phyloP scores from a whole-genome alignment of 2,888 invertebrate genomes.

The Orgyia antiqua region DNA sequence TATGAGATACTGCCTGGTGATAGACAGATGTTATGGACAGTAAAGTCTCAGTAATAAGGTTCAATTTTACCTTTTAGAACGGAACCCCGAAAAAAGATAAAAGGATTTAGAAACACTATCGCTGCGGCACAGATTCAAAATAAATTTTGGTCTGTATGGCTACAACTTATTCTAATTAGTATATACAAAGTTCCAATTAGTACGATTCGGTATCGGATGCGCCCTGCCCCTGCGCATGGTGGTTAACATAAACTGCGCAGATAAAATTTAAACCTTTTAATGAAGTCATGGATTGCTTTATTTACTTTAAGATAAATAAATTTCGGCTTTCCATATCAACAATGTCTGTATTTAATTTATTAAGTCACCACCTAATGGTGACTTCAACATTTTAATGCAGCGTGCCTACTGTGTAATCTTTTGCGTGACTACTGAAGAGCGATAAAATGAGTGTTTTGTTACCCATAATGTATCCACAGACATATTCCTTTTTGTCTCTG shows the following conservation, averaged over 20 bases:
- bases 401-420: too few relatives aligned
- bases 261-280: constrained; percentile 68
- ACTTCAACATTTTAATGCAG: too few relatives aligned
- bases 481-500: too few relatives aligned
- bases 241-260: constrained; percentile 63
- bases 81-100: too few relatives aligned
- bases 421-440: too few relatives aligned
- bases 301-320: constrained; percentile 53
- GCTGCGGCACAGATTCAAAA: constrained; percentile 33
- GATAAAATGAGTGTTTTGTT: too few relatives aligned
- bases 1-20: too few relatives aligned
- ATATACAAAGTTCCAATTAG: constrained; percentile 63
- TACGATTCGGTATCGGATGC: constrained; percentile 50
- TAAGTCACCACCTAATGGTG: constrained; percentile 29
- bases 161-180: constrained; percentile 65
- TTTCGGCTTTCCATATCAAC: constrained; percentile 41
- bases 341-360: constrained; percentile 28
- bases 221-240: constrained; percentile 36
- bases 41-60: too few relatives aligned
- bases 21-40: too few relatives aligned
- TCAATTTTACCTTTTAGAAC: too few relatives aligned
- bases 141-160: constrained; percentile 35
- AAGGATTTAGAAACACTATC: constrained; percentile 40
- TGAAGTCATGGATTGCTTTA: constrained; percentile 61
- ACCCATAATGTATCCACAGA: too few relatives aligned